phyloP scores from a whole-genome alignment of 2,888 invertebrate genomes.

The Odontothrips loti region DNA sequence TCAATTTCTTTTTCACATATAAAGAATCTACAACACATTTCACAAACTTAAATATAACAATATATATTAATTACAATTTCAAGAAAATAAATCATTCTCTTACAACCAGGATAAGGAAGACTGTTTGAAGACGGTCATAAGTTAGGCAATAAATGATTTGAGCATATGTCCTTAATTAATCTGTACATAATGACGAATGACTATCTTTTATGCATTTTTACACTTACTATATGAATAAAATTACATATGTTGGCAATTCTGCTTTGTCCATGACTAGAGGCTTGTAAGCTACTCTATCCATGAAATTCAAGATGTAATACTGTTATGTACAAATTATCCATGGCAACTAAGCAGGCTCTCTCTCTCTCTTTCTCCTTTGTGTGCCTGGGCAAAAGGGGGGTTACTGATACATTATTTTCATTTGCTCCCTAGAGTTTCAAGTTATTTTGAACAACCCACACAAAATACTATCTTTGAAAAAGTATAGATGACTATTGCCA shows the following conservation, averaged over 20 bases:
- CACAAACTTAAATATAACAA: slow-evolving; percentile 9
- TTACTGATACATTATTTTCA: too few relatives aligned
- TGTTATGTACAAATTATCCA: slow-evolving; percentile 6
- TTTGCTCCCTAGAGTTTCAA: too few relatives aligned
- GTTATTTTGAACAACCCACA: background rate
- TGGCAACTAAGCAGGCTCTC: slow-evolving; percentile 15
- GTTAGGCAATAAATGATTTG: slow-evolving; percentile 20
- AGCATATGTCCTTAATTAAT: slow-evolving; percentile 18
- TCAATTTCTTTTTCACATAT: slow-evolving; percentile 3
- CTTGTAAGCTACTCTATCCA: slow-evolving; percentile 18
- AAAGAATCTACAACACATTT: slow-evolving; percentile 16
- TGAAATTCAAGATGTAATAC: slow-evolving; percentile 1
- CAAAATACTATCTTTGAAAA: background rate
- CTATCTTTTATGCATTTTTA: slow-evolving; percentile 8
- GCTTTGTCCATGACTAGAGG: slow-evolving; percentile 5
- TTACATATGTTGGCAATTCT: slow-evolving; percentile 2
- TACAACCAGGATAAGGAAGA: slow-evolving; percentile 15
- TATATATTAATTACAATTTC: slow-evolving; percentile 21
- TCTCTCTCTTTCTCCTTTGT: background rate
- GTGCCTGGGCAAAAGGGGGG: background rate
- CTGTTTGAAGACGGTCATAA: slow-evolving; percentile 11
- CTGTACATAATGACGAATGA: slow-evolving; percentile 23
- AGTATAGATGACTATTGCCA: slow-evolving; percentile 8
- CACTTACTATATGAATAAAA: background rate
- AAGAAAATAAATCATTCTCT: slow-evolving; percentile 13